Evolutionary conservation across 1,140 invertebrate species (phyloP), one percentile per base, ranked within the genome.

Genomic region (Mylabris phalerata): DNA sequence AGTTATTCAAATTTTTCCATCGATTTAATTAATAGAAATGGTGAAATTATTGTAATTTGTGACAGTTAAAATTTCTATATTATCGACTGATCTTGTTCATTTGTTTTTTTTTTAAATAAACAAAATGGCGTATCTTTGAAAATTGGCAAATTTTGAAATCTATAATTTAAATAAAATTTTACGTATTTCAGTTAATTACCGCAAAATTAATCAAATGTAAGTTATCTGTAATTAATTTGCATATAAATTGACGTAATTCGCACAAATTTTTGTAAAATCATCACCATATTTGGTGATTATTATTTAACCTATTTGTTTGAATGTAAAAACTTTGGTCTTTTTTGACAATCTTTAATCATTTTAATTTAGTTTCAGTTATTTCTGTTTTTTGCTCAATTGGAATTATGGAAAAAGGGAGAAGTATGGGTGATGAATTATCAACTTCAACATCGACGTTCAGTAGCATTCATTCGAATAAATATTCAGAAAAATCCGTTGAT

Each of bases 111-210:
- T 32, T 45, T 50, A 51, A 58, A 59, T 48, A 58, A 62, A 62
- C 60, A 62, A 62, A 57, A 62, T 62, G 60, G 60, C 60, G 55
- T 50, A 19, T 24, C 46, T 42, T 43, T 62, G 52, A 62, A 62
- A 61, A 55, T 27, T 55, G 32, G 24, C 45, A 55, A 59, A 59
- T 55, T 59, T 62, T 58, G 56, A 57, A 58, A 44, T 62, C 32
- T 32, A 46, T 32, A 50, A 40, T 57, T 19, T 58, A 47, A 48
- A 57, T 25, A 59, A 62, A 62, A 59, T 62, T 62, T 48, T 27
- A 45, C 44, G 41, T 50, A n/a, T 32, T 40, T 25, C 32, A 57
- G 9, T 48, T 48, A 57, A 26, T 57, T 55, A 41, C 24, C 38
- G 25, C 10, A 11, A 7, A 57, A 57, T 9, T 25, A 43, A 39